Conservation (phyloP, 2,797 vertebrate species). For the Steatocranus sp. region DNA sequence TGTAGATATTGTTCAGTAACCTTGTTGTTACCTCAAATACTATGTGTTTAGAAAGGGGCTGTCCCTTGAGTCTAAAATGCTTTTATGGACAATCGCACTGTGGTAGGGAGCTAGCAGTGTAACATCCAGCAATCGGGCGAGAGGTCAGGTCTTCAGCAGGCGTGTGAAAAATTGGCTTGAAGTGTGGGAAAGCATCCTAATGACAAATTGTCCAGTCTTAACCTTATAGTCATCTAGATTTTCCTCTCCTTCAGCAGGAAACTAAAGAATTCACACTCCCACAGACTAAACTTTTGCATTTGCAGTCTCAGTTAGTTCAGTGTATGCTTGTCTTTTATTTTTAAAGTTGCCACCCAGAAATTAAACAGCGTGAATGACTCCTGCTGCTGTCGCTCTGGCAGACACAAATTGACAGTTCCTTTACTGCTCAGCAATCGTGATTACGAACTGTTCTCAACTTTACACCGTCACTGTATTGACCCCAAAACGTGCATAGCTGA, state of each 20-base stretch:
- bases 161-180: background rate
- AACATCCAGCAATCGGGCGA: too few relatives aligned
- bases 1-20: background rate
- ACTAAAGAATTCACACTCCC: background rate
- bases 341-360: background rate
- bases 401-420: background rate
- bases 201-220: background rate
- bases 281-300: background rate
- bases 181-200: background rate
- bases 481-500: background rate
- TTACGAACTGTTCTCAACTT: background rate
- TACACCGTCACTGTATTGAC: background rate
- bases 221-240: background rate
- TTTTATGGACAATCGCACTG: background rate
- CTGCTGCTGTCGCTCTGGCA: background rate
- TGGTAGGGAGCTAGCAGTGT: background rate
- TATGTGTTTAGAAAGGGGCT: background rate
- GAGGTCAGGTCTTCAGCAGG: too few relatives aligned
- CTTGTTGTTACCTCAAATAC: background rate
- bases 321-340: background rate
- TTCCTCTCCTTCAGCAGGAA: background rate
- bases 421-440: background rate
- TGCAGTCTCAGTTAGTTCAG: background rate
- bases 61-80: fast-evolving
- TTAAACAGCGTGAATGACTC: fast-evolving